Evolutionary conservation across 1,140 invertebrate species (phyloP).

Genomic region (Steinernema khuongi): DNA sequence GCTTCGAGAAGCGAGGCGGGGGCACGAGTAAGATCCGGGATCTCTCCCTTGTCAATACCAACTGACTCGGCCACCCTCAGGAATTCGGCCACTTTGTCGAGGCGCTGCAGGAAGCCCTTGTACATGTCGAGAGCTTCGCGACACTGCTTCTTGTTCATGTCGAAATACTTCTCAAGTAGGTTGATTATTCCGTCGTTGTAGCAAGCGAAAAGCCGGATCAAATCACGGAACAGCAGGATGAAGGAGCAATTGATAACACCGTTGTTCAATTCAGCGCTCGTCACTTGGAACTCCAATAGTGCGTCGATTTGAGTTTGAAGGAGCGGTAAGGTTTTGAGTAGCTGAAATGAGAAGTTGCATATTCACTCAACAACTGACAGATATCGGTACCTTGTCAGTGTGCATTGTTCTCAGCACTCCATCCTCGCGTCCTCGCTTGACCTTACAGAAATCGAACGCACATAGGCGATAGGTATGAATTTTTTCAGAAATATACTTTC

Average conservation of each 20-base stretch:
- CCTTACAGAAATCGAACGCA: conserved; percentile 99
- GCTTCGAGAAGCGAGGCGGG: conserved; percentile 95
- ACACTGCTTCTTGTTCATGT: conserved; percentile 97
- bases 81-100: conserved; percentile 97
- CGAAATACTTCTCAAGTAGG: conserved; percentile 96
- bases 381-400: conserved; percentile 71
- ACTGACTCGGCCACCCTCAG: conserved; percentile 94
- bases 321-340: conserved; percentile 90
- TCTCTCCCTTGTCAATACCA: conserved; percentile 96
- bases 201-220: conserved; percentile 95
- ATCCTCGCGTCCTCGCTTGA: conserved; percentile 78
- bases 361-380: conserved; percentile 18
- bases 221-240: conserved; percentile 93
- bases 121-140: conserved; percentile 95
- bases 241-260: conserved; percentile 97
- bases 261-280: conserved; percentile 90
- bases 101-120: conserved; percentile 77
- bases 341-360: conserved; percentile 56
- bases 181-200: conserved; percentile 99
- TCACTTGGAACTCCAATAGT: conserved; percentile 86
- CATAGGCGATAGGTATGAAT: conserved; percentile 92
- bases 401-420: conserved; percentile 92
- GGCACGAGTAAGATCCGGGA: conserved; percentile 95
- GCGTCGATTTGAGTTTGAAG: conserved; percentile 90
- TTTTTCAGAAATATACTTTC: conserved; percentile 98